phyloP scores from a whole-genome alignment of 2,888 invertebrate species.

The Pteria penguin region DNA sequence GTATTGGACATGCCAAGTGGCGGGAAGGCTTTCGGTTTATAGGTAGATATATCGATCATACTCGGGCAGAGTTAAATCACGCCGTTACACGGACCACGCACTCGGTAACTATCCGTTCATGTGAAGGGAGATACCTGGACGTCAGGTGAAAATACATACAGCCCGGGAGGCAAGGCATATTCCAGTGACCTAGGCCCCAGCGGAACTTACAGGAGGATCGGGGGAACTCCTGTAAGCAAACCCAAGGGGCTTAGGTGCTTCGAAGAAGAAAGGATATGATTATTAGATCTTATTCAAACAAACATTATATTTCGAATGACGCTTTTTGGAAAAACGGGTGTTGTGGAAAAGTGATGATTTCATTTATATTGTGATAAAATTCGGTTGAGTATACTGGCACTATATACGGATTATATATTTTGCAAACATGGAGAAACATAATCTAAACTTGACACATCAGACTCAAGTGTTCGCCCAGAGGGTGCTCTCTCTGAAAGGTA shows the following conservation, averaged over 20 bases:
- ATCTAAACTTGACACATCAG: conserved; percentile 61
- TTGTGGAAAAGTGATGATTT: not conserved
- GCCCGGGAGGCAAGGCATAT: not conserved
- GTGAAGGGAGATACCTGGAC: not conserved
- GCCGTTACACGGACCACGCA: not conserved
- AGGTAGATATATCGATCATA: not conserved
- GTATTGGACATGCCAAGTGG: not conserved
- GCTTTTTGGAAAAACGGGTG: too few relatives aligned
- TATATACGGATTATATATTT: not conserved
- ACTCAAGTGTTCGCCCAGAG: conserved; percentile 62
- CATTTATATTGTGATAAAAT: not conserved
- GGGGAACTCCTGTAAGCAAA: conserved; percentile 38
- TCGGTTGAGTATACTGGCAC: conserved; percentile 42
- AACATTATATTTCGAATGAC: too few relatives aligned
- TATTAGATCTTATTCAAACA: too few relatives aligned
- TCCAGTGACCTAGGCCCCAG: conserved; percentile 15
- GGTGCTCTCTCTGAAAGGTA: conserved; percentile 62
- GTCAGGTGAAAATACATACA: not conserved
- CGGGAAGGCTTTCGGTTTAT: not conserved
- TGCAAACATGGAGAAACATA: conserved; percentile 53
- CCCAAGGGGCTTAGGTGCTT: conserved; percentile 34
- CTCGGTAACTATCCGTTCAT: not conserved
- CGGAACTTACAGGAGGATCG: conserved; percentile 32
- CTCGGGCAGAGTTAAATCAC: not conserved
- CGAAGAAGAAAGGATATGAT: too few relatives aligned